Conservation (phyloP, 2,113 vertebrate genomes). For the Copsychus sechellarum region DNA sequence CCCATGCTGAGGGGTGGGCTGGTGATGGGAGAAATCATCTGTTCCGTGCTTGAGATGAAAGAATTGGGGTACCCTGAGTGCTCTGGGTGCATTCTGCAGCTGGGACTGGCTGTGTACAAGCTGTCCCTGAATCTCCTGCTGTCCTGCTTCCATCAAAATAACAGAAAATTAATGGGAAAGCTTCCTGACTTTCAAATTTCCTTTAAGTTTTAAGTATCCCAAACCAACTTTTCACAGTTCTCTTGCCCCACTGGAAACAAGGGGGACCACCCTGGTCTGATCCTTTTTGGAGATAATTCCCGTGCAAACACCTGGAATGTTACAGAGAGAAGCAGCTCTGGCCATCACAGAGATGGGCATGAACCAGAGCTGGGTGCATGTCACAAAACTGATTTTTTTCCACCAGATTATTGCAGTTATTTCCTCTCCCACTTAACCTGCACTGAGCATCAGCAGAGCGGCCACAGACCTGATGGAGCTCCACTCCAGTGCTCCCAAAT, state of each 20-base stretch:
- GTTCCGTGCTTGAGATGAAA: fast-evolving
- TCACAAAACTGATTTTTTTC: neutral
- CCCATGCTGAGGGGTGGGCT: fast-evolving
- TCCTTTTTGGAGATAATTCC: neutral
- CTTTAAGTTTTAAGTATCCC: neutral
- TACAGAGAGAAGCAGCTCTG: neutral
- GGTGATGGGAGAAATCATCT: neutral
- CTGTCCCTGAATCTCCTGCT: neutral
- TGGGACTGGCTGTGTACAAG: fast-evolving
- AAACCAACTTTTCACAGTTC: neutral
- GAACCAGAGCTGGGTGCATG: neutral
- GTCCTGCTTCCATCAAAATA: neutral
- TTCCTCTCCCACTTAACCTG: neutral
- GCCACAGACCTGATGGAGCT: neutral
- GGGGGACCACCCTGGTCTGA: neutral
- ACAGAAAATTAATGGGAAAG: fast-evolving
- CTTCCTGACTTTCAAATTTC: neutral
- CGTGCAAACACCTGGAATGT: neutral
- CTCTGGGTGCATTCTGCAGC: fast-evolving
- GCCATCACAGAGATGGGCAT: fast-evolving
- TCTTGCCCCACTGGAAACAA: neutral
- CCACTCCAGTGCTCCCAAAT: neutral
- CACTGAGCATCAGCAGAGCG: fast-evolving
- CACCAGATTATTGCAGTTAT: neutral
- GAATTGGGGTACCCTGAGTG: neutral